Conservation (phyloP, 2,113 vertebrate species). For the Lepisosteus osseus region DNA sequence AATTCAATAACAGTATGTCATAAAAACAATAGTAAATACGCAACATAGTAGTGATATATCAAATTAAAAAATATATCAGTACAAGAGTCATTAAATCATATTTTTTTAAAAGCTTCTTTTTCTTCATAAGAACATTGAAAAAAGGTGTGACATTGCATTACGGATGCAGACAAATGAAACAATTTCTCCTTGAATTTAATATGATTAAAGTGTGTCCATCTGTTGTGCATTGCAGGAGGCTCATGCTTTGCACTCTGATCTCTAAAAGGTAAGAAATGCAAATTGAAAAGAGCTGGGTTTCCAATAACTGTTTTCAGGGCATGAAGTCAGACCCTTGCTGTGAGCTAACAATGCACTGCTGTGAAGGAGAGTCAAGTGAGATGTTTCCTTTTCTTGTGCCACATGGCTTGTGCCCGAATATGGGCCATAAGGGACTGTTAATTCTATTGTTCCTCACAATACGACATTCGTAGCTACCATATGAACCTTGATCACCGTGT, state of each 20-base stretch:
- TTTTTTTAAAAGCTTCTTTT: no score
- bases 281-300: slow-evolving; percentile 76
- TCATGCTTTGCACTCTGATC: slow-evolving; percentile 62
- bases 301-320: slow-evolving; percentile 69
- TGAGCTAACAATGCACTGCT: slow-evolving; percentile 75
- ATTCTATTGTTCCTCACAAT: slow-evolving; percentile 71
- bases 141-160: neutral
- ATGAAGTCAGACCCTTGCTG: slow-evolving; percentile 79
- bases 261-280: slow-evolving; percentile 68
- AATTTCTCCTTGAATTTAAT: slow-evolving; percentile 66
- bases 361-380: slow-evolving; percentile 62
- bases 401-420: slow-evolving; percentile 77
- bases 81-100: no score
- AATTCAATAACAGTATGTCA: no score
- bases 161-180: slow-evolving; percentile 8
- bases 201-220: slow-evolving; percentile 77
- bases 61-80: no score
- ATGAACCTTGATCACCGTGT: slow-evolving; percentile 68
- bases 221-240: slow-evolving; percentile 69
- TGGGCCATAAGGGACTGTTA: slow-evolving; percentile 78
- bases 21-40: no score
- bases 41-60: no score
- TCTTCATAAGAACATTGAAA: no score
- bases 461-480: slow-evolving; percentile 62
- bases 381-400: slow-evolving; percentile 75